phyloP scores from a whole-genome alignment of 1,140 invertebrate genomes.

The Halictus rubicundus region DNA sequence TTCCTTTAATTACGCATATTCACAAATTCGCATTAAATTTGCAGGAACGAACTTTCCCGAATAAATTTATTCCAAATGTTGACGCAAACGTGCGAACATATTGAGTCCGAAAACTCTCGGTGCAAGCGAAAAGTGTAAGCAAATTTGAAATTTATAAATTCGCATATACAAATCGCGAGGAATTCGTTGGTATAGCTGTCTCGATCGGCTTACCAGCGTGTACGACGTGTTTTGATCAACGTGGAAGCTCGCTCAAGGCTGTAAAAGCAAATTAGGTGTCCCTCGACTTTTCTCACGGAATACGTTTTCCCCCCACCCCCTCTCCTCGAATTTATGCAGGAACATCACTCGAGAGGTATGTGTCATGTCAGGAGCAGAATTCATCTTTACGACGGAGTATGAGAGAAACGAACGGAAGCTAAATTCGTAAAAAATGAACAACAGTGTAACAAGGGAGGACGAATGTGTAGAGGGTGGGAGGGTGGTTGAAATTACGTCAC shows the following conservation, averaged over 20 bases:
- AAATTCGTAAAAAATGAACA: not conserved
- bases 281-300: slow-evolving; percentile 46
- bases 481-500: not conserved
- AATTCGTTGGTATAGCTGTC: not conserved
- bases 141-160: not conserved
- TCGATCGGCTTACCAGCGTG: not conserved
- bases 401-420: not conserved
- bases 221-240: slow-evolving; percentile 46
- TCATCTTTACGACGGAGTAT: slow-evolving; percentile 18
- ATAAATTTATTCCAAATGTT: too few species aligned
- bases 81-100: too few species aligned
- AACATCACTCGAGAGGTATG: slow-evolving; percentile 11
- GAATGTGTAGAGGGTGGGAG: not conserved
- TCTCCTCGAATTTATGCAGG: slow-evolving; percentile 13
- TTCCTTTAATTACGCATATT: too few species aligned
- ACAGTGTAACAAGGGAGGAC: not conserved
- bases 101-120: too few species aligned
- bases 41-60: too few species aligned
- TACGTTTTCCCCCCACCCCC: slow-evolving; percentile 17
- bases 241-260: slow-evolving; percentile 34
- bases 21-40: too few species aligned
- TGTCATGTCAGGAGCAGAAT: slow-evolving; percentile 35
- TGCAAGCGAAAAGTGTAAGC: too few species aligned
- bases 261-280: slow-evolving; percentile 64
- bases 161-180: not conserved